Percentiles rank a stretch among this genome's conserved stretches.
Conservation (phyloP, 2,888 invertebrate genomes). For the Alentia gelatinosa region DNA sequence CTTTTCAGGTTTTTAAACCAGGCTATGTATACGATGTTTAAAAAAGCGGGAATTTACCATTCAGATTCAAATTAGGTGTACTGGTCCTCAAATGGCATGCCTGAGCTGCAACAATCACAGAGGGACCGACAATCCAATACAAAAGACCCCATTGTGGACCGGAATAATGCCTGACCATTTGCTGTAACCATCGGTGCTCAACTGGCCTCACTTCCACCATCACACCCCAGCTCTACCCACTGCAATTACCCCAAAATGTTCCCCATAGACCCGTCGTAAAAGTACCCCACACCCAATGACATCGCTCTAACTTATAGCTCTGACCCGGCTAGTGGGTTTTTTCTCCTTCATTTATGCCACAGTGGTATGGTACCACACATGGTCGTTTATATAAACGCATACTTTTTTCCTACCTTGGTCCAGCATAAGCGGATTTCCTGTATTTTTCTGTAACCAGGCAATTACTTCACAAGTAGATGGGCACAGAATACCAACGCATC, state of each 20-base stretch:
- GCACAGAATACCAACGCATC: not conserved
- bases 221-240: not conserved
- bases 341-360: no score
- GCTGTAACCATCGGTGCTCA: conserved; percentile 43
- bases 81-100: conserved; percentile 24
- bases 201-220: conserved; percentile 29
- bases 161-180: conserved; percentile 40
- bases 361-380: no score
- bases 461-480: not conserved
- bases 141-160: not conserved
- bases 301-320: not conserved
- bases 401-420: not conserved
- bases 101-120: conserved; percentile 18
- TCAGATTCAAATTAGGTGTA: conserved; percentile 25
- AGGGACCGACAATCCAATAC: conserved; percentile 4
- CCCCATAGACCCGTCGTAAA: not conserved
- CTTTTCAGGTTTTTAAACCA: conserved; percentile 2
- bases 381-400: no score
- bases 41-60: conserved; percentile 34
- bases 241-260: conserved; percentile 25
- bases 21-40: not conserved
- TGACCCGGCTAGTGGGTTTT: not conserved
- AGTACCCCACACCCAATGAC: not conserved
- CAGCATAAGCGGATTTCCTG: not conserved
- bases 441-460: not conserved